Conservation (phyloP, 2,113 vertebrate genomes). For the Trinectes maculatus region DNA sequence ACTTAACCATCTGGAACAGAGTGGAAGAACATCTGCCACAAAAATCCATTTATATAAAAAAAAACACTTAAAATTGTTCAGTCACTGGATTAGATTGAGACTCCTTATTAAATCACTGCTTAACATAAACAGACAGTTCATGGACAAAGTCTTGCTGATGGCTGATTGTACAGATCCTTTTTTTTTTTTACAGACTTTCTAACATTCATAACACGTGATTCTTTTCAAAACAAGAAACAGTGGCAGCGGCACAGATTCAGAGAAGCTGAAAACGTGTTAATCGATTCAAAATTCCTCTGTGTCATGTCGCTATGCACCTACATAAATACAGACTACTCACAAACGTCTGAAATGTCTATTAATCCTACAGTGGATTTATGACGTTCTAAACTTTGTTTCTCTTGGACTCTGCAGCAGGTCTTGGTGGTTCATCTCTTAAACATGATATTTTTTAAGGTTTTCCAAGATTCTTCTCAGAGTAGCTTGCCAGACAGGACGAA, state of each 20-base stretch:
- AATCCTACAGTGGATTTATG: neutral
- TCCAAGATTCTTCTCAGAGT: neutral
- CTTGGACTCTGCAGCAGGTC: neutral
- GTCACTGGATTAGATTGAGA: neutral
- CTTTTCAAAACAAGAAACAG: too few species aligned
- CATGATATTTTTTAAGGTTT: conserved; percentile 5
- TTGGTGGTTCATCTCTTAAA: conserved; percentile 2
- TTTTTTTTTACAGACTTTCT: too few species aligned
- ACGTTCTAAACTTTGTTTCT: conserved; percentile 20
- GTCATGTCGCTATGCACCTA: too few species aligned
- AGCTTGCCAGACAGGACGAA: conserved; percentile 26
- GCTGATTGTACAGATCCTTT: too few species aligned
- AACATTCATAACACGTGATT: too few species aligned
- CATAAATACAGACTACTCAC: neutral
- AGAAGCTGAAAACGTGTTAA: too few species aligned
- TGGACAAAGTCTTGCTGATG: too few species aligned
- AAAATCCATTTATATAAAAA: neutral
- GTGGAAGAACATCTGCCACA: neutral
- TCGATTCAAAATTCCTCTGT: too few species aligned
- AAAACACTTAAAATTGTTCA: neutral
- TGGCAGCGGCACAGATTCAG: too few species aligned
- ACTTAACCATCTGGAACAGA: too few species aligned
- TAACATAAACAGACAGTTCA: too few species aligned
- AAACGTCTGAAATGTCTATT: neutral
- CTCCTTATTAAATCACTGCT: neutral